Percentiles rank a stretch among this genome's conserved stretches.
Evolutionary conservation across 2,797 vertebrate species (phyloP).

Genomic region (Oreortyx pictus): DNA sequence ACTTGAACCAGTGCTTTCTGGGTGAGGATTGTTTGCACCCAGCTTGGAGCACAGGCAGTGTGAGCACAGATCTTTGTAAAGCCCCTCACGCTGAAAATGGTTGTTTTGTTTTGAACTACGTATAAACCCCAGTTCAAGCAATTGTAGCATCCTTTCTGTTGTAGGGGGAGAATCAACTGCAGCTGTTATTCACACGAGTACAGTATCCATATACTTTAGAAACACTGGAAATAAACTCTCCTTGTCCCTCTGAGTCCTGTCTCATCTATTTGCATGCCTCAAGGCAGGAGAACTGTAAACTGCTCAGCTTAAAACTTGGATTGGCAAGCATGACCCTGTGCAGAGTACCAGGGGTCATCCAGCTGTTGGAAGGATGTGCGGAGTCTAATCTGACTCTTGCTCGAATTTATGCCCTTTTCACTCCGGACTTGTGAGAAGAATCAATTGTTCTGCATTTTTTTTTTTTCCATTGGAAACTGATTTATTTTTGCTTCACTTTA

Average conservation of each 20-base stretch:
- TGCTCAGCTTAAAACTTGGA: not conserved
- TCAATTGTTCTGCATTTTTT: not conserved
- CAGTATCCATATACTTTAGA: not conserved
- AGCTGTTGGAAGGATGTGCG: not conserved
- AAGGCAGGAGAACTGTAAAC: not conserved
- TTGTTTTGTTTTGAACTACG: not conserved
- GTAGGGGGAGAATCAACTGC: not conserved
- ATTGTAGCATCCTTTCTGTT: not conserved
- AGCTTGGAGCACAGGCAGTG: fast-evolving
- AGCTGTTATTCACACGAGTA: not conserved
- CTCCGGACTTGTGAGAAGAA: not conserved
- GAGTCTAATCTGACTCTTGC: not conserved
- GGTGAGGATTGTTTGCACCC: not conserved
- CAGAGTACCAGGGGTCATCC: not conserved
- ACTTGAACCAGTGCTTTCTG: fast-evolving
- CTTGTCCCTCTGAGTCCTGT: not conserved
- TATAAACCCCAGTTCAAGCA: not conserved
- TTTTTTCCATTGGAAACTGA: not conserved
- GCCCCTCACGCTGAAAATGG: not conserved
- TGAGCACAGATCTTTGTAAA: not conserved
- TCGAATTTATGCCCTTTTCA: not conserved
- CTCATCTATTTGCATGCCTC: not conserved
- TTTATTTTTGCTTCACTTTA: not conserved
- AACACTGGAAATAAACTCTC: not conserved
- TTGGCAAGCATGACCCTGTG: not conserved